Evolutionary conservation across 2,113 vertebrate species (phyloP), one percentile per base, ranked within the genome.

Genomic region (Calonectris borealis): DNA sequence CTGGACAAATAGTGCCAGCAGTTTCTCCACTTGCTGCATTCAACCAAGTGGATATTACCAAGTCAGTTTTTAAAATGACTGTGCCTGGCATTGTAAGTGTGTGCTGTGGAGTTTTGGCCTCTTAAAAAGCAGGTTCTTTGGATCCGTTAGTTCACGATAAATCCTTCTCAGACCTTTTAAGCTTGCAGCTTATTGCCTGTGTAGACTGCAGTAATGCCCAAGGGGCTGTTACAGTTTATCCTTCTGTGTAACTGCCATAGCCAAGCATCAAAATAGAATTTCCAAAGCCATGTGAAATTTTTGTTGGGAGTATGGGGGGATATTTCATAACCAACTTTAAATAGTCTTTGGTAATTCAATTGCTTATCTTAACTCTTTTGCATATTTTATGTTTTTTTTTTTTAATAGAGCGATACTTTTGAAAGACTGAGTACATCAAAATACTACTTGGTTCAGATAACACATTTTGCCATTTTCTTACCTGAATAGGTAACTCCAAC

Each of bases 151-250:
- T 49, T 61, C 73, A 26, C 0, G 0, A 34, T 92, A 97, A 97
- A 95, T 91, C 94, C 95, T 95, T 91, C 91, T 97, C 68, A 96
- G 95, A 91, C 95, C 79, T 85, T 85, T 94, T 95, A 97, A 97
- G 62, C 88, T 93, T 49, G 16, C 71, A 92, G 93, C 83, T 97
- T 95, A 94, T 79, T 96, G 91, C 83, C 79, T 72, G 26, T 93
- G 52, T 48, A 51, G 82, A 44, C 70, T 90, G 32, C 66, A 78
- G 25, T 84, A 89, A 80, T 71, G 82, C 72, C 52, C 49, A 49
- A 49, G 58, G 69, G 72, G n/a, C 32, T 95, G 83, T 88, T 72
- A 6, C 22, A 48, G 79, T 82, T 92, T 82, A 70, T 71, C 36
- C 7, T 78, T 81, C 46, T 65, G 22, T 62, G 12, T 17, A 40